A percentile compares a stretch with the other conserved stretches of the same genome.
Conservation (phyloP, 2,888 invertebrate species). For the Nomada hirtipes region DNA sequence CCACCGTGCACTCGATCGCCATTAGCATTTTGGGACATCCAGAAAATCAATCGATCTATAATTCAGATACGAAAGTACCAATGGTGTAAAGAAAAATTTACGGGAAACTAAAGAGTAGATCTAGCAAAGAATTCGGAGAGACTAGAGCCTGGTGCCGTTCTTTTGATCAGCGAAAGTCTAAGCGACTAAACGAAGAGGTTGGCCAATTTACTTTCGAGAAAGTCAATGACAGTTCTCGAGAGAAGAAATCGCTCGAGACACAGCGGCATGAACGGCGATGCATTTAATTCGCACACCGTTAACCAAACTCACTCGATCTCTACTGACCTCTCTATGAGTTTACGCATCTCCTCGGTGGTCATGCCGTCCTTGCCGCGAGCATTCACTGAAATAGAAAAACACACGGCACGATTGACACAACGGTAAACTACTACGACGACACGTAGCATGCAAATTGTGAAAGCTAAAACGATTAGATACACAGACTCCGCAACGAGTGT, state of each 20-base stretch:
- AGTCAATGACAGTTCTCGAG: conserved; percentile 59
- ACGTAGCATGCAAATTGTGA: conserved; percentile 78
- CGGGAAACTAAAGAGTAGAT: conserved; percentile 33
- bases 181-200: conserved; percentile 36
- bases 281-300: conserved; percentile 62
- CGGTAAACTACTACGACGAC: conserved; percentile 84
- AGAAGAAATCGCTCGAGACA: conserved; percentile 67
- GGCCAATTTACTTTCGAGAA: conserved; percentile 49
- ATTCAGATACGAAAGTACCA: conserved; percentile 24
- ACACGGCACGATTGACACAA: conserved; percentile 86
- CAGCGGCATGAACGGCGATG: conserved; percentile 69
- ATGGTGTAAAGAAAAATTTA: conserved; percentile 10
- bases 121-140: conserved; percentile 36
- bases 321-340: conserved; percentile 98
- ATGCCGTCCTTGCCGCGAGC: conserved; percentile 94
- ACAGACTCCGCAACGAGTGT: conserved; percentile 69
- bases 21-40: conserved; percentile 38
- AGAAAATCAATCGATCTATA: neutral
- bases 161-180: conserved; percentile 25
- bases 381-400: conserved; percentile 88
- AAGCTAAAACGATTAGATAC: conserved; percentile 69
- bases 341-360: conserved; percentile 98
- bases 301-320: conserved; percentile 75
- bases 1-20: conserved; percentile 71
- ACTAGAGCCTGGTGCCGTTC: conserved; percentile 25